Evolutionary conservation across 2,888 invertebrate genomes (phyloP), one percentile per base, ranked within the genome.

Genomic region (Acrobasis consociella): DNA sequence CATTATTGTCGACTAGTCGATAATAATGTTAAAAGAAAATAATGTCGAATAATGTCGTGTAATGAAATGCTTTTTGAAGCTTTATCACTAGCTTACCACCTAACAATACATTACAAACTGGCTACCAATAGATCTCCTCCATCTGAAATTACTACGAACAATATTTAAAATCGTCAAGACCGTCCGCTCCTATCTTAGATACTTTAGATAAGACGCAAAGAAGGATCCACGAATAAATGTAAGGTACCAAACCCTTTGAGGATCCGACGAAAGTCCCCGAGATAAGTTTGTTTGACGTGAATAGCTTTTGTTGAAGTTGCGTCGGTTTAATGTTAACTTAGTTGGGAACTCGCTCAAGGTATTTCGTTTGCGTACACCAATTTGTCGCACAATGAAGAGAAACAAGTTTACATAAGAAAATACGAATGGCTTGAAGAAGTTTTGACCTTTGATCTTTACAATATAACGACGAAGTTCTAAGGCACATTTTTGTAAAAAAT

Each of bases 281-380:
- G 81, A 84, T 81, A 81, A 81, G 77, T 82, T 80, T 77, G 73
- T 77, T 77, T 74, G 74, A 76, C 78, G 76, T 75, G 75, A 78
- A 75, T 72, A 70, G 76, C 74, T 73, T 74, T 77, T 74, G 69
- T 75, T 60, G 62, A 60, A 68, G 63, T 65, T 65, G 53, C 59
- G 52, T 49, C 62, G 62, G 42, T 62, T 59, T 59, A 16, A 51
- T 56, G 60, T 58, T 62, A 65, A 64, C 63, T 68, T 65, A 65
- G 65, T 65, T 63, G 38, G 49, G 62, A 63, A 65, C 60, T 65
- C 62, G 62, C 11, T 46, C 11, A 60, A 63, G 65, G 65, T 64
- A 63, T 65, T 65, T 46, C 38, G 62, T 46, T 39, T 60, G 38
- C 17, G 51, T 38, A 15, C 49, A 62, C 9, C 49, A 62, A 62